phyloP scores from a whole-genome alignment of 1,140 invertebrate species.

The Diorhabda elongata region DNA sequence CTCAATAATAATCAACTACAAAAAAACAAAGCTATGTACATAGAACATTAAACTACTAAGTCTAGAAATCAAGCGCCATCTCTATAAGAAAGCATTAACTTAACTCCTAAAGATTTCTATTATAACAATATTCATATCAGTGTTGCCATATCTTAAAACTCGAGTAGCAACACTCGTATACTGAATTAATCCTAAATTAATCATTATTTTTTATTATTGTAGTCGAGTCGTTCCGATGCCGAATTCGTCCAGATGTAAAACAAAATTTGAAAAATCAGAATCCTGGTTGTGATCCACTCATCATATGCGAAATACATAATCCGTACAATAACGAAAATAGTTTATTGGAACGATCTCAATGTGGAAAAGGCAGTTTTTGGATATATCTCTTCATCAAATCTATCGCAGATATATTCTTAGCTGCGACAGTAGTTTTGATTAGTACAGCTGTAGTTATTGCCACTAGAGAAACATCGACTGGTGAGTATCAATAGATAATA shows the following conservation, averaged over 20 bases:
- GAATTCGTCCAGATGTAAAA: constrained; percentile 49
- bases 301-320: constrained; percentile 64
- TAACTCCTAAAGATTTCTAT: too few species aligned
- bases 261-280: constrained; percentile 31
- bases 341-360: constrained; percentile 62
- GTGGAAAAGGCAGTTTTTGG: constrained; percentile 65
- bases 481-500: constrained; percentile 34
- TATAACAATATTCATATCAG: too few species aligned
- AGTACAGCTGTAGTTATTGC: constrained; percentile 76
- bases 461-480: constrained; percentile 71
- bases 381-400: constrained; percentile 66
- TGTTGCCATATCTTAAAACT: too few species aligned
- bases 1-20: too few species aligned
- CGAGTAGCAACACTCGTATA: too few species aligned
- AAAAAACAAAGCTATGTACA: too few species aligned
- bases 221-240: constrained; percentile 55
- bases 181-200: neutral
- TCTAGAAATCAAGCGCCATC: too few species aligned
- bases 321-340: constrained; percentile 61
- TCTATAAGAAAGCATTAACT: too few species aligned
- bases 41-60: too few species aligned
- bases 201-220: constrained; percentile 19
- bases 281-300: constrained; percentile 52
- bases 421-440: constrained; percentile 64
- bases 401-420: constrained; percentile 72